Conservation (phyloP, 1,140 invertebrate genomes). For the Lepidurus apus region DNA sequence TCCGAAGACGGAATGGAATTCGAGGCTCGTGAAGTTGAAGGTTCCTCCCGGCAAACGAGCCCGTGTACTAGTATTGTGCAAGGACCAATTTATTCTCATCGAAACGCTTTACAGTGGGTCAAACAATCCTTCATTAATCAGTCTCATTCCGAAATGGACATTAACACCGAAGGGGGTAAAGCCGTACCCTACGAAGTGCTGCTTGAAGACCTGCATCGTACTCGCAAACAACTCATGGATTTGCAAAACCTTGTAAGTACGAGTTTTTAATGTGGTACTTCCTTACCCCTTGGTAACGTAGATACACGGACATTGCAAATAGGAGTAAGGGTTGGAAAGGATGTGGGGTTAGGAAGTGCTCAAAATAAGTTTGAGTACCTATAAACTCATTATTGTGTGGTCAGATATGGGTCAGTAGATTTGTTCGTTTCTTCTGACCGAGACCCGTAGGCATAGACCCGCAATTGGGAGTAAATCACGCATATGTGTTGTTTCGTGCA, state of each 20-base stretch:
- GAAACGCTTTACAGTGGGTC: constrained; percentile 36
- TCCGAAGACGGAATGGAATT: constrained; percentile 11
- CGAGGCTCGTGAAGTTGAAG: constrained; percentile 38
- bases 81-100: constrained; percentile 34
- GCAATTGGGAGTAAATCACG: too few species aligned
- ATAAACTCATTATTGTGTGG: not conserved
- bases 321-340: not conserved
- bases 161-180: constrained; percentile 23
- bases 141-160: not conserved
- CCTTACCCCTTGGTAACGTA: too few species aligned
- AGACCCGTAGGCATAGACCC: not conserved
- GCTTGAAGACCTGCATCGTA: constrained; percentile 39
- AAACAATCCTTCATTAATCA: not conserved
- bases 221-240: constrained; percentile 43
- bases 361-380: not conserved
- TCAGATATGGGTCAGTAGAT: constrained; percentile 15
- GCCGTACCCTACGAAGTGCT: constrained; percentile 37
- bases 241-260: constrained; percentile 44
- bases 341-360: not conserved
- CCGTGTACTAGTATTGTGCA: constrained; percentile 38
- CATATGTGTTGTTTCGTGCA: not conserved
- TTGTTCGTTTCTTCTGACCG: not conserved
- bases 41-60: constrained; percentile 38
- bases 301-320: too few species aligned
- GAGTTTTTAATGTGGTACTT: not conserved